These are phyloP conservation scores for Phyllopteryx taeniolatus DNA, from an alignment of 2,113 vertebrate genomes.

Conservation along the genomic window DNA sequence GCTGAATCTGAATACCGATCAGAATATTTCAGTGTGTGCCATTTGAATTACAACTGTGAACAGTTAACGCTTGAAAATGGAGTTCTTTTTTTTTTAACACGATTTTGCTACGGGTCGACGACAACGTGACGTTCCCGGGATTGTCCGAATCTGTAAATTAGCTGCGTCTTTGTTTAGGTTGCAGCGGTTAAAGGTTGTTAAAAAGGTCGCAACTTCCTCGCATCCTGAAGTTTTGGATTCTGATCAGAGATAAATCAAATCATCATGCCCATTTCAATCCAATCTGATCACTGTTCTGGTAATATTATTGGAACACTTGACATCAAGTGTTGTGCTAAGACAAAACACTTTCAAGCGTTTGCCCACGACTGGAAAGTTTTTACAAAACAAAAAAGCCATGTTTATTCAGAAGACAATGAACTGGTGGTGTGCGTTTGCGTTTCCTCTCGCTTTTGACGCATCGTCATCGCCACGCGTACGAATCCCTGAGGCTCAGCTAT, in stretches of 20 bases:
- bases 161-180: too few species aligned
- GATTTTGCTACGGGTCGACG: too few species aligned
- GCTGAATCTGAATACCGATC: too few species aligned
- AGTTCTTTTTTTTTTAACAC: too few species aligned
- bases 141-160: too few species aligned
- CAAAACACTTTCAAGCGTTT: neutral
- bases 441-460: neutral
- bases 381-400: neutral
- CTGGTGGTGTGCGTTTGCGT: neutral
- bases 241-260: neutral
- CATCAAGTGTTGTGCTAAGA: too few species aligned
- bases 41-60: too few species aligned
- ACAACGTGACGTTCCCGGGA: too few species aligned
- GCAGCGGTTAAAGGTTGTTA: too few species aligned
- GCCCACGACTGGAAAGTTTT: neutral
- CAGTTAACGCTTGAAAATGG: too few species aligned
- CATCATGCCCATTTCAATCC: neutral
- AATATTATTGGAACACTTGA: neutral
- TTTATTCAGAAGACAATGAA: neutral
- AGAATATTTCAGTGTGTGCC: too few species aligned
- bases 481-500: slow-evolving; percentile 35
- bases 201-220: too few species aligned
- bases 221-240: neutral
- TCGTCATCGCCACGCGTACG: neutral
- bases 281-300: neutral